Base-by-base conservation (phyloP, 2,797 vertebrate genomes). In the Streptopelia turtur region DNA sequence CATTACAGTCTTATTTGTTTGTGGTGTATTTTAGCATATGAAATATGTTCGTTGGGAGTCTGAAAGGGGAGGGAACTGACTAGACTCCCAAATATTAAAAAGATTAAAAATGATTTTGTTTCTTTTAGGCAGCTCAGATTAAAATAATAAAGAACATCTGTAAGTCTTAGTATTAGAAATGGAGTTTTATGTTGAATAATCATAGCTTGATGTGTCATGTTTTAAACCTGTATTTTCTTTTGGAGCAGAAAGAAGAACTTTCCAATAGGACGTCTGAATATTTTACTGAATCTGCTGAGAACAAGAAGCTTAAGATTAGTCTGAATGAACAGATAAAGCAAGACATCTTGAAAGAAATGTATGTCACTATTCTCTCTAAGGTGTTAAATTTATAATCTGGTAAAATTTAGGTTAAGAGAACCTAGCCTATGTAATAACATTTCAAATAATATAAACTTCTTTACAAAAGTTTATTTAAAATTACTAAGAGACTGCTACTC, bases 261-360 rank as follows among this genome's bases (percentile, higher is more conserved):
- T 85, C 96, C 89, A 92, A 1, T 28, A 93, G 91, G 94, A 83
- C 31, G 0, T 98, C 98, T 82, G 97, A 95, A 91, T 98, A 98
- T 97, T 98, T 97, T 97, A 89, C 97, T 83, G 96, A 95, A 76
- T 93, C 89, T 89, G 78, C 77, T 24, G 93, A 96, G 93, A 89
- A 71, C 63, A 78, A 95, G 93, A 94, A 89, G 84, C 86, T 10
- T 79, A 92, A 89, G n/a, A 83, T 95, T 72, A 93, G 90, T 76
- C 47, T 87, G 53, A 49, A 70, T 22, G 79, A 95, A 49, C 87
- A 98, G 92, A 92, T 91, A 83, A 98, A 96, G 89, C 97, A 92
- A 92, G 96, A 94, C 11, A 70, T 94, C 87, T 94, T 98, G 93
- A 98, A 95, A 95, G 92, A 97, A 95, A 98, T 98, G 98, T 98